Evolutionary conservation across 1,140 invertebrate species (phyloP).

Genomic region (Armadillidium nasatum): DNA sequence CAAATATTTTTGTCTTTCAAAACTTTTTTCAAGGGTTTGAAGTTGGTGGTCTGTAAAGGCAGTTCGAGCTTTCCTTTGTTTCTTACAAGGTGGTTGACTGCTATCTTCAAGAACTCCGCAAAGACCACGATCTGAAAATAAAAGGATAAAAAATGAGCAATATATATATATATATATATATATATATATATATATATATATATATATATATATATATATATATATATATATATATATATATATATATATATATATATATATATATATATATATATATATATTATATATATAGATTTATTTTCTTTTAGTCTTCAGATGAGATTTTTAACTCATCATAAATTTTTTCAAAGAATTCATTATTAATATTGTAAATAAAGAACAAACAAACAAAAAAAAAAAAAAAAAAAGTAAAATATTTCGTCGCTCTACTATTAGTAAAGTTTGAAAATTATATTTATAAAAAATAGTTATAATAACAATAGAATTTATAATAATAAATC

Average conservation of each 20-base stretch:
- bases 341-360: too few species aligned
- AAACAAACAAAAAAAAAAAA: too few species aligned
- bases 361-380: too few species aligned
- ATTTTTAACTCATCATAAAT: too few species aligned
- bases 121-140: background rate
- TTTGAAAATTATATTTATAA: too few species aligned
- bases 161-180: background rate
- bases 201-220: background rate
- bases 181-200: background rate
- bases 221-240: slow-evolving; percentile 1
- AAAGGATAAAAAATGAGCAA: background rate
- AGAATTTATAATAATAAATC: too few species aligned
- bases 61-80: slow-evolving; percentile 93
- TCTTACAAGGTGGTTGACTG: slow-evolving; percentile 60
- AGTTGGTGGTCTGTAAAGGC: slow-evolving; percentile 98
- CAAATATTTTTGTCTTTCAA: slow-evolving; percentile 96
- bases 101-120: background rate
- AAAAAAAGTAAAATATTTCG: too few species aligned
- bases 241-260: slow-evolving; percentile 6
- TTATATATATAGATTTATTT: background rate
- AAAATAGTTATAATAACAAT: too few species aligned
- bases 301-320: too few species aligned
- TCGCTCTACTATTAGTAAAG: too few species aligned
- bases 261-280: background rate
- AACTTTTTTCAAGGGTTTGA: slow-evolving; percentile 93